Conservation (phyloP, 35 echinoderm and acorn worm species). For the Lytechinus variegatus region DNA sequence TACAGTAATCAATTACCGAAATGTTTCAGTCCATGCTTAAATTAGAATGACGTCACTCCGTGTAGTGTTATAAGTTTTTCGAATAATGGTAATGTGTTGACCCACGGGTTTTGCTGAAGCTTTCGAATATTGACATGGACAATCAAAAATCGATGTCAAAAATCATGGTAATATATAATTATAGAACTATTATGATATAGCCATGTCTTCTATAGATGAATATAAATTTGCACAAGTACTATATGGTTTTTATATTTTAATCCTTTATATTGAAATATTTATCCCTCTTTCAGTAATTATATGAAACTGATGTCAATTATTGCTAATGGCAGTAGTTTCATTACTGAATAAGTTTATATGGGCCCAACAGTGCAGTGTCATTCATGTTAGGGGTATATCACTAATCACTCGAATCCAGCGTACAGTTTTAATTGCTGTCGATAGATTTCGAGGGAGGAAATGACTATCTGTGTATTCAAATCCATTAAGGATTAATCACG, state of each 20-base stretch:
- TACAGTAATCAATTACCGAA: background rate
- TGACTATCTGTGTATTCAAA: conserved; percentile 36
- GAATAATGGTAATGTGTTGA: background rate
- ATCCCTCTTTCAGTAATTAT: background rate
- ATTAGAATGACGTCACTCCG: background rate
- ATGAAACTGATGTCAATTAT: background rate
- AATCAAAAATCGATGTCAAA: background rate
- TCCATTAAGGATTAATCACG: conserved; percentile 35
- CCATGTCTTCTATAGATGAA: background rate
- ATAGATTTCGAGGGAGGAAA: conserved; percentile 38
- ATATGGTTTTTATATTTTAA: background rate
- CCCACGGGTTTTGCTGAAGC: background rate
- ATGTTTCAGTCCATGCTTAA: background rate
- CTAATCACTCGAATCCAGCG: background rate
- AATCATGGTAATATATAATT: background rate
- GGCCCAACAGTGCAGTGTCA: background rate
- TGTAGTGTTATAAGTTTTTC: background rate
- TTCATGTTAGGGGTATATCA: background rate
- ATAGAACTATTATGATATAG: background rate
- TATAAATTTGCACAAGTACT: background rate
- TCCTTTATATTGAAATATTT: background rate
- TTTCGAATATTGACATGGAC: background rate
- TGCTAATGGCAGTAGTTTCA: background rate
- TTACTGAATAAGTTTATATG: background rate
- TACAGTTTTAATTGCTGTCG: conserved; percentile 30